Conservation (phyloP, 2,888 invertebrate species). For the Leptinotarsa haldemani region DNA sequence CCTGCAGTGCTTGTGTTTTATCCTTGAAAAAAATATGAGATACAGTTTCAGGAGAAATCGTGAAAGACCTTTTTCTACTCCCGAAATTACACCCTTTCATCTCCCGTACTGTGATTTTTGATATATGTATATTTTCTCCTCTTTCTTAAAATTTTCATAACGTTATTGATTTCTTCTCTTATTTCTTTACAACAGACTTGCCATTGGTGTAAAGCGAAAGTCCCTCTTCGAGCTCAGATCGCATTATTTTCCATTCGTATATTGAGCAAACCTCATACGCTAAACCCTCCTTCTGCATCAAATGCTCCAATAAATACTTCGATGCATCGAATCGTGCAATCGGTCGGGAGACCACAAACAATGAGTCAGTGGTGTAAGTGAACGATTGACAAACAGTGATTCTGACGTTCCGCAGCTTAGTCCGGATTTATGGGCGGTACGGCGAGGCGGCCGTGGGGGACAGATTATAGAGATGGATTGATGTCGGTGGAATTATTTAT, state of each 20-base stretch:
- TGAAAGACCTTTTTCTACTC: too few relatives aligned
- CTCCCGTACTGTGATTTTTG: too few relatives aligned
- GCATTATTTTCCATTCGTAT: neutral
- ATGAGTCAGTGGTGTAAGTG: constrained; percentile 61
- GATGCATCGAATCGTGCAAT: constrained; percentile 20
- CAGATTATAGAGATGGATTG: constrained; percentile 64
- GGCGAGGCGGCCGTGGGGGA: constrained; percentile 57
- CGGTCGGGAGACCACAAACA: constrained; percentile 50
- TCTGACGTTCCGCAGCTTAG: constrained; percentile 63
- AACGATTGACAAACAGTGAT: constrained; percentile 66
- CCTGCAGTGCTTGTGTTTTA: too few relatives aligned
- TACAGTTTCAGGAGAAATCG: too few relatives aligned
- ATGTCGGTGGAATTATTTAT: constrained; percentile 64
- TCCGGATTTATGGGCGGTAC: constrained; percentile 64
- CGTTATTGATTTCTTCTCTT: too few relatives aligned
- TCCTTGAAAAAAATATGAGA: too few relatives aligned
- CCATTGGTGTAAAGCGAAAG: too few relatives aligned
- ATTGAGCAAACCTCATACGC: neutral
- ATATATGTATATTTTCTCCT: too few relatives aligned
- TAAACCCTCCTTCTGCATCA: neutral
- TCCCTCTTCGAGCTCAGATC: too few relatives aligned
- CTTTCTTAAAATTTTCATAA: too few relatives aligned
- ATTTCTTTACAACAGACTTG: too few relatives aligned
- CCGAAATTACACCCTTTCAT: too few relatives aligned
- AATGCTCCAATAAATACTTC: constrained; percentile 7